Evolutionary conservation across 2,888 invertebrate genomes (phyloP).

Genomic region (Ornithoptera alexandrae): DNA sequence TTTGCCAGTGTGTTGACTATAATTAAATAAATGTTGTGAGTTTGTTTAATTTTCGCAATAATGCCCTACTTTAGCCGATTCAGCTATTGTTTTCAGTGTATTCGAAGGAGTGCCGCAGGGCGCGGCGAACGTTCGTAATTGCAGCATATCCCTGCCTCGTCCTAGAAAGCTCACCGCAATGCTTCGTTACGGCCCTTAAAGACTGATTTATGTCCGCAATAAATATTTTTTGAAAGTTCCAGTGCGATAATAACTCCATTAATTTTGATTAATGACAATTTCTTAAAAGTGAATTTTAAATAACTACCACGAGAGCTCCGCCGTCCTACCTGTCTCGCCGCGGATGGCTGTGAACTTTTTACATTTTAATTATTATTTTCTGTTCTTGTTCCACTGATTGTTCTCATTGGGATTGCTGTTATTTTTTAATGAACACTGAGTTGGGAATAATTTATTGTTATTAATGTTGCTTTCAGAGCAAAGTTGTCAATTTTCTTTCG

Average conservation of each 20-base stretch:
- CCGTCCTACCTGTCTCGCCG: slow-evolving; percentile 53
- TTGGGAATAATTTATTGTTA: slow-evolving; percentile 28
- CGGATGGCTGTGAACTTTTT: slow-evolving; percentile 55
- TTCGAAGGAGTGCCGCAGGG: slow-evolving; percentile 31
- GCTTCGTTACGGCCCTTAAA: slow-evolving; percentile 75
- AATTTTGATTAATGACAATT: slow-evolving; percentile 79
- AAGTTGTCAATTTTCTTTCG: slow-evolving; percentile 28
- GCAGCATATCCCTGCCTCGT: slow-evolving; percentile 54
- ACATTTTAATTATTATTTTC: slow-evolving; percentile 63
- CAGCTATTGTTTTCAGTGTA: slow-evolving; percentile 23
- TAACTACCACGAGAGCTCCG: slow-evolving; percentile 44
- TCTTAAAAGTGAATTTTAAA: slow-evolving; percentile 76
- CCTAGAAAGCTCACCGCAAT: slow-evolving; percentile 71
- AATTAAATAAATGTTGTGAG: background rate
- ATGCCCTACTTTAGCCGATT: slow-evolving; percentile 17
- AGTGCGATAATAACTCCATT: slow-evolving; percentile 80
- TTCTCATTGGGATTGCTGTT: slow-evolving; percentile 60
- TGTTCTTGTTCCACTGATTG: slow-evolving; percentile 56
- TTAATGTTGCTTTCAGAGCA: slow-evolving; percentile 26
- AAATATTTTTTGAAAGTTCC: slow-evolving; percentile 79
- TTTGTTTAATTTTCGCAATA: slow-evolving; percentile 16
- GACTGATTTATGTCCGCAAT: slow-evolving; percentile 75
- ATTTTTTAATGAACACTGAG: slow-evolving; percentile 41
- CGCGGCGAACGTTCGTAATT: slow-evolving; percentile 44
- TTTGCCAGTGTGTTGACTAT: background rate